These are phyloP conservation scores for Mya arenaria DNA, from an alignment of 1,140 invertebrate species.

Conservation along the genomic window DNA sequence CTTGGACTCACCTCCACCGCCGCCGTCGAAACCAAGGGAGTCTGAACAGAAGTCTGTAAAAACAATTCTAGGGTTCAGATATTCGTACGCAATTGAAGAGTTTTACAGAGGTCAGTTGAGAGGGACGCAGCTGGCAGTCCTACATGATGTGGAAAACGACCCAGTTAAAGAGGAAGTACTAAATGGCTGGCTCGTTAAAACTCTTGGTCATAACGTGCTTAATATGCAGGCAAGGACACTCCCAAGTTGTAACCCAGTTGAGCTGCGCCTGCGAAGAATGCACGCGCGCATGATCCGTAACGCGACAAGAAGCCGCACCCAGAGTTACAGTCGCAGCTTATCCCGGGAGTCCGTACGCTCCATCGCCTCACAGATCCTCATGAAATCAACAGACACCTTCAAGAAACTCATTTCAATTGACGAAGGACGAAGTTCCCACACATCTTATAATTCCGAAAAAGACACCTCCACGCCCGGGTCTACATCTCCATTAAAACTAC, in stretches of 20 bases:
- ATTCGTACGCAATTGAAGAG: constrained; percentile 47
- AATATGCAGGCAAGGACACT: constrained; percentile 41
- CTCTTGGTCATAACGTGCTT: constrained; percentile 14
- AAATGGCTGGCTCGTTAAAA: constrained; percentile 46
- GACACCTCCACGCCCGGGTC: no score
- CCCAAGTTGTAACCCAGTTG: constrained; percentile 47
- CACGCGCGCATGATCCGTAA: constrained; percentile 22
- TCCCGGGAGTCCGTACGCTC: constrained; percentile 4
- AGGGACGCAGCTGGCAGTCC: not conserved
- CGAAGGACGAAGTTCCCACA: not conserved
- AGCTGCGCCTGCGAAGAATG: constrained; percentile 30
- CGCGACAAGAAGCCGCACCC: not conserved
- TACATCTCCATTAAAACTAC: no score
- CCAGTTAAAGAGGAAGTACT: constrained; percentile 15
- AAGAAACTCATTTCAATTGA: constrained; percentile 12
- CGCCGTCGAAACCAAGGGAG: constrained; percentile 17
- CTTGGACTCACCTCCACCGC: not conserved
- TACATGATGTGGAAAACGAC: not conserved
- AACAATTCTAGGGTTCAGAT: constrained; percentile 44
- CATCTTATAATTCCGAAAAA: no score
- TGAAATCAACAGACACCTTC: constrained; percentile 21
- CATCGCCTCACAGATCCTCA: not conserved
- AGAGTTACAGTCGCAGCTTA: not conserved
- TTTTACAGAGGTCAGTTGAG: constrained; percentile 31
- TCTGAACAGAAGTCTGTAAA: constrained; percentile 8